phyloP scores from a whole-genome alignment of 1,140 invertebrate genomes.

The Phocides pigmalion region DNA sequence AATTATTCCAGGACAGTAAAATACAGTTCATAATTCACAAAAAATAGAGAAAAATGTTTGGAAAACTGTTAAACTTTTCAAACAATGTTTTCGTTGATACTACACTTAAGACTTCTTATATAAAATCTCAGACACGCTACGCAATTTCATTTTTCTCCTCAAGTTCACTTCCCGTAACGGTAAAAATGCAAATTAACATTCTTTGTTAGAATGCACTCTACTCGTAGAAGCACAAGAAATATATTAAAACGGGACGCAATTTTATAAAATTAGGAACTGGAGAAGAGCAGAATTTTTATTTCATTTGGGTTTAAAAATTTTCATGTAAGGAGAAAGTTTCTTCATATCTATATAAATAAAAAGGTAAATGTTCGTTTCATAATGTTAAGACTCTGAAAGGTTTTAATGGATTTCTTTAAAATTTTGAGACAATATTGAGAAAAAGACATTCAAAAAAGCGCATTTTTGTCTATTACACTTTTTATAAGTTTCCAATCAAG shows the following conservation, averaged over 20 bases:
- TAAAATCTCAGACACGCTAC: neutral
- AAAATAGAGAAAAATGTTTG: neutral
- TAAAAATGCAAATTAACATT: conserved; percentile 35
- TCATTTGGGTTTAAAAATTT: neutral
- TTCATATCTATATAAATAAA: neutral
- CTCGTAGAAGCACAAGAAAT: conserved; percentile 27
- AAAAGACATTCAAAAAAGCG: too few relatives aligned
- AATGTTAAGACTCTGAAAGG: too few relatives aligned
- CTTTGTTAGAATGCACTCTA: conserved; percentile 32
- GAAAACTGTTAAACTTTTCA: neutral
- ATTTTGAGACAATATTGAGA: too few relatives aligned
- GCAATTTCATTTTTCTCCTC: conserved; percentile 27
- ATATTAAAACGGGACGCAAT: conserved; percentile 22
- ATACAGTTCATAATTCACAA: neutral
- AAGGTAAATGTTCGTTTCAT: neutral
- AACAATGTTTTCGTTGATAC: neutral
- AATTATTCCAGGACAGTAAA: too few relatives aligned
- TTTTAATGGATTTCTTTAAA: too few relatives aligned
- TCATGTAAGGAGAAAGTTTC: neutral
- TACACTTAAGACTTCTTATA: neutral
- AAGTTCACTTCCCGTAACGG: conserved; percentile 32
- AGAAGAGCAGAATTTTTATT: neutral
- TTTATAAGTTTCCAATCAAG: too few relatives aligned
- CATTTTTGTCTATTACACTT: too few relatives aligned
- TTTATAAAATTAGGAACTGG: conserved; percentile 23